Evolutionary conservation across 2,797 vertebrate species (phyloP), one percentile per base, ranked within the genome.

Genomic region (Buphagus erythrorhynchus): DNA sequence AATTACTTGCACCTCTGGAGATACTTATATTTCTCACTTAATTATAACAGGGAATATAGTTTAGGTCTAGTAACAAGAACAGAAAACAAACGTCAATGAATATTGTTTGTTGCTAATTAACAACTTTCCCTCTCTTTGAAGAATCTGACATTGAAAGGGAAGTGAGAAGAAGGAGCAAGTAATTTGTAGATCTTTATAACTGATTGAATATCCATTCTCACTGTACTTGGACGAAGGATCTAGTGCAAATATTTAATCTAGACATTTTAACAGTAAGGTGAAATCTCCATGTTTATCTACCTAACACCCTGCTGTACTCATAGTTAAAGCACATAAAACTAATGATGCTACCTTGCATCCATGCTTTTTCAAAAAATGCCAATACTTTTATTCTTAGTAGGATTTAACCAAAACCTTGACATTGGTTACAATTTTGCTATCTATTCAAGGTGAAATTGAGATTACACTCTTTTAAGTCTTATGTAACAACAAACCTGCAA

Each of bases 91-190:
- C 0, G 0, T 7, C 9, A 84, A 10, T 15, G 16, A 77, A 43
- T 14, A n/a, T 69, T 49, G 17, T 51, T 67, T 78, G 7, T 68
- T 89, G 54, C 26, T 49, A 51, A 46, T 68, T 80, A 43, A 71
- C 38, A 73, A 18, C 22, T 11, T 4, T 83, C 35, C 54, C 42
- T 36, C 90, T 89, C 57, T 82, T 58, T 29, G 42, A 49, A 97
- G 84, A 93, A 69, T 48, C 26, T 86, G 66, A 91, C 51, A 67
- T 51, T 6, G 33, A 95, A 96, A 96, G 74, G 85, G 48, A 93
- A 90, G 35, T 66, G 25, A 35, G 13, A 80, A 81, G 86, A 81
- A 78, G 82, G 90, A 96, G 81, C 49, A 95, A 93, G 54, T 57
- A 2, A 7, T 31, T 40, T 26, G 18, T 31, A 40, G 7, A 22